Evolutionary conservation across 2,888 invertebrate genomes (phyloP), one percentile per base, ranked within the genome.

Genomic region (Ceramica pisi): DNA sequence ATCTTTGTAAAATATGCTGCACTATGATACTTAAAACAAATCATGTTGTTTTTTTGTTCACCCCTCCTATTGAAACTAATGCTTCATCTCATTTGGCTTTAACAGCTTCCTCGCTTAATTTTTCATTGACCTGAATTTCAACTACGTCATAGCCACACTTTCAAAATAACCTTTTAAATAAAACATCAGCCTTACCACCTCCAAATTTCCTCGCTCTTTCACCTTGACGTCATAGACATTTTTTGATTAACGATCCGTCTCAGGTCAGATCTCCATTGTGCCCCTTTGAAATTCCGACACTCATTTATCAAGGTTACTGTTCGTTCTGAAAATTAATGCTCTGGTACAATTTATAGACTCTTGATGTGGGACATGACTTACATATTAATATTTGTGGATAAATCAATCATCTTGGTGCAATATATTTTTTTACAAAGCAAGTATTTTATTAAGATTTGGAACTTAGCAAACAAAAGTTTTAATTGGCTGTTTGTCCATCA

Each of bases 251-350:
- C 92, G 94, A 94, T 87, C 91, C 81, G 88, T 90, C 90, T 86
- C 81, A 90, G 93, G 93, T 93, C 93, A 92, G 90, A 91, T 90
- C 92, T 91, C 92, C 90, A 93, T 94, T 94, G 94, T 94, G 90
- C 90, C 86, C 94, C 92, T 94, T 94, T 93, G 92, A 94, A 92
- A 93, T 92, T 92, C 92, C 92, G 92, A 90, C 93, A 90, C 91
- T 93, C 94, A 94, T 95, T 95, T 95, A 95, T 95, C 95, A 95
- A 94, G 95, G 94, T 95, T 94, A 94, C 93, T 90, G 92, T 91
- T 90, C 89, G 91, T 90, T 91, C 90, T 92, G 92, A 90, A 94
- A 94, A 95, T 95, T 94, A 94, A 93, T 91, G 90, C 87, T 73
- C 75, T 78, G 89, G 90, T 85, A 81, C 87, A 92, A 92, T 88